Conservation (phyloP, 2,797 vertebrate species). For the Peromyscus nudipes region DNA sequence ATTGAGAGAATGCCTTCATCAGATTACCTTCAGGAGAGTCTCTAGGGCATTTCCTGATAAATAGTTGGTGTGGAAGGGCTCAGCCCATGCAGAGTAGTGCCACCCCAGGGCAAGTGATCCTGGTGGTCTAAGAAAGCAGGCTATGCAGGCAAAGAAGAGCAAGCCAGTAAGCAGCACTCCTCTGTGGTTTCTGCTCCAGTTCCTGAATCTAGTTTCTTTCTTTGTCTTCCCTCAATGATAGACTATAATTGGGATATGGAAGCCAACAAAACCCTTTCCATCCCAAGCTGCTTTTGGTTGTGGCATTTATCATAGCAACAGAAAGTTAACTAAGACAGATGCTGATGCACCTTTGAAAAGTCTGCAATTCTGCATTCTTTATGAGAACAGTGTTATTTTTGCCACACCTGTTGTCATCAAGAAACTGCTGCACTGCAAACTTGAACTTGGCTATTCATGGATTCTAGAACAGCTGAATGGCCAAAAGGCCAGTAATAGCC, state of each 20-base stretch:
- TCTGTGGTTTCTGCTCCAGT: neutral
- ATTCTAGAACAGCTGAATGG: neutral
- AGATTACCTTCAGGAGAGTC: neutral
- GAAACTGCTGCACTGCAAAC: neutral
- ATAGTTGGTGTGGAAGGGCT: neutral
- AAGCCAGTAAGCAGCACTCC: neutral
- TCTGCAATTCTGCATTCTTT: neutral
- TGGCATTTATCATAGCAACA: neutral
- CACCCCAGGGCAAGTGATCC: neutral
- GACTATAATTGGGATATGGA: neutral
- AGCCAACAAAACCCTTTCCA: no score
- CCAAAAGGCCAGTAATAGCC: neutral
- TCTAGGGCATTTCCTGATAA: neutral
- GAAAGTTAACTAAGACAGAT: neutral
- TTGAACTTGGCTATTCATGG: neutral
- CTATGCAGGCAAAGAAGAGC: neutral
- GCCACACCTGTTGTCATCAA: neutral
- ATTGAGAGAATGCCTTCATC: no score
- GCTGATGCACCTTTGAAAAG: neutral
- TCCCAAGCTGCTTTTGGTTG: neutral
- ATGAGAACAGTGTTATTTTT: constrained; percentile 2
- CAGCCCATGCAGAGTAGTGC: neutral
- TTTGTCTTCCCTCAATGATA: neutral
- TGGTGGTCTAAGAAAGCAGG: neutral
- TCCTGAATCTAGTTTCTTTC: no score